Base-by-base conservation (phyloP, 1,140 invertebrate genomes). In the Hermetia illucens region DNA sequence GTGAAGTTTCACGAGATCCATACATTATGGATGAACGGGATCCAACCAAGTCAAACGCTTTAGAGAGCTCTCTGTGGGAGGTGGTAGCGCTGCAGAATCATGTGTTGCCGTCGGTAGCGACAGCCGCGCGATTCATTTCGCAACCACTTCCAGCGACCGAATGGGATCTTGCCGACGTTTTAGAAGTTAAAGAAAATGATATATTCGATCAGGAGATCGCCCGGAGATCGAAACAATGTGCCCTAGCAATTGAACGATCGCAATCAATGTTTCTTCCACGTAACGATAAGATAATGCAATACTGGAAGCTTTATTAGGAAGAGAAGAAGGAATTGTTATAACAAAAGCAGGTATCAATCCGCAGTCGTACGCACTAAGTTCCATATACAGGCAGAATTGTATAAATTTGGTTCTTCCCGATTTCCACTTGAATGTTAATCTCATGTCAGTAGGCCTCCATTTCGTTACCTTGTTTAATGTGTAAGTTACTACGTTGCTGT, bases 21-120 rank as follows among this genome's bases (percentile, higher is more conserved):
- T 96, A 78, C 60, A 61, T 81, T 21, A 75, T 79, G 66, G 72
- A 81, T 36, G 87, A 93, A 65, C 53, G 67, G 3, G 79, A 91
- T 66, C 84, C 87, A 2, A 48, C 68, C 0, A 73, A 80, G 43
- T 81, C 82, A 16, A 71, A 74, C 42, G 92, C 91, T 1, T 62
- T 89, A 2, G 72, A 83, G 16, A 92, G 87, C 51, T 91, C 81
- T 24, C 66, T 97, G 17, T 97, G 92, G 91, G 92, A 97, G 67
- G 68, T 94, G 17, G 70, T 78, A 36, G 68, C 73, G 8, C 53
- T 90, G 21, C 79, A 86, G 50, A 62, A 68, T 44, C 85, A 90
- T 58, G 70, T 76, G n/a, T 51, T 88, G 43, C 81, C 82, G n/a
- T 50, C 55, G 15, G 68, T 87, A 4, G 70, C 75, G 4, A 70